Percentiles rank a stretch among this genome's conserved stretches.
phyloP scores from a whole-genome alignment of 2,113 vertebrate species.

The Hippocampus zosterae region DNA sequence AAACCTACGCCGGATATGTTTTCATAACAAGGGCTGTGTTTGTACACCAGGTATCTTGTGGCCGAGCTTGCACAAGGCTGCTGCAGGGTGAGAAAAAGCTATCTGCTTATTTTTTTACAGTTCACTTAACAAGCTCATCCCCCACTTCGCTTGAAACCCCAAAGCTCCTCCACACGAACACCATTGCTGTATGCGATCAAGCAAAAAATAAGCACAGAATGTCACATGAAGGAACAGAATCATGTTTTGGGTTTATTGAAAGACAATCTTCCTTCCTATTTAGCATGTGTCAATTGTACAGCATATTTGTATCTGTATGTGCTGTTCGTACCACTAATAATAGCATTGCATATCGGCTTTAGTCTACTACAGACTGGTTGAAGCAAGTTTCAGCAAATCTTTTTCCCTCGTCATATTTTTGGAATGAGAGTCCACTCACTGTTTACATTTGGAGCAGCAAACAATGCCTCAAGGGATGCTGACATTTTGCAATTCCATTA shows the following conservation, averaged over 20 bases:
- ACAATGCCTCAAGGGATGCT: conserved; percentile 9
- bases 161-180: conserved; percentile 27
- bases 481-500: conserved; percentile 25
- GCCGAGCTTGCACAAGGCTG: conserved; percentile 24
- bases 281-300: not conserved
- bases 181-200: conserved; percentile 31
- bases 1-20: conserved; percentile 14
- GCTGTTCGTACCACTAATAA: not conserved
- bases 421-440: conserved; percentile 1
- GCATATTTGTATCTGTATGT: not conserved
- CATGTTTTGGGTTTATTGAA: not conserved
- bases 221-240: conserved; percentile 2
- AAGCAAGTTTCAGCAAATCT: not conserved
- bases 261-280: not conserved
- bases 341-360: not conserved
- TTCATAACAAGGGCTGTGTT: conserved; percentile 15
- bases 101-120: conserved; percentile 47
- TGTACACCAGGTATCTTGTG: conserved; percentile 23
- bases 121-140: conserved; percentile 42
- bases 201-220: conserved; percentile 21
- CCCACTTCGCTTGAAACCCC: conserved; percentile 28
- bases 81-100: conserved; percentile 47
- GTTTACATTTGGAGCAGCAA: conserved; percentile 14
- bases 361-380: not conserved
- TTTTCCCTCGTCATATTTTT: conserved; percentile 3